A percentile compares a stretch with the other conserved stretches of the same genome.
phyloP scores from a whole-genome alignment of 2,797 vertebrate genomes.

The Alca torda region DNA sequence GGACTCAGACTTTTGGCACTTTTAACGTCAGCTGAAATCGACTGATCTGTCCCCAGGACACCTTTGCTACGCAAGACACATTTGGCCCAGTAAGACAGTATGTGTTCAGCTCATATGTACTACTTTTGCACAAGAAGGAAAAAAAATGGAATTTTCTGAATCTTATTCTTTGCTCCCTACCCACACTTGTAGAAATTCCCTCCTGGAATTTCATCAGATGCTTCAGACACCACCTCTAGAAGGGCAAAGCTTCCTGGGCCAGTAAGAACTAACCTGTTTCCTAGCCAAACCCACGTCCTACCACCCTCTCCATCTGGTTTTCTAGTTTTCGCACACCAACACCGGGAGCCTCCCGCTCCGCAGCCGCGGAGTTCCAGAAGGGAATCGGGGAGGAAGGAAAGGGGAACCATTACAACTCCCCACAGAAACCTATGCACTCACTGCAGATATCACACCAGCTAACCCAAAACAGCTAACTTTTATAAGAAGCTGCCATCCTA shows the following conservation, averaged over 20 bases:
- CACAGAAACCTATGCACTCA: not conserved
- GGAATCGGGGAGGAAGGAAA: not conserved
- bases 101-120: not conserved
- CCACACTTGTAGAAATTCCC: not conserved
- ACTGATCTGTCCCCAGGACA: not conserved
- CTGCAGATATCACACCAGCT: not conserved
- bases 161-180: not conserved
- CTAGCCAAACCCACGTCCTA: not conserved
- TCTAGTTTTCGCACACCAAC: not conserved
- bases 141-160: not conserved
- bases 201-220: not conserved
- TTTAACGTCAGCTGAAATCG: not conserved
- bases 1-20: not conserved
- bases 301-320: not conserved
- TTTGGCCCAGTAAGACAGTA: not conserved
- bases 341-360: not conserved
- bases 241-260: not conserved
- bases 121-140: not conserved
- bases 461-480: not conserved
- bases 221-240: not conserved
- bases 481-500: not conserved
- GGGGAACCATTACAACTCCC: not conserved
- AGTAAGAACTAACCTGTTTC: not conserved
- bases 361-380: not conserved
- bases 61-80: not conserved